Evolutionary conservation across 1,140 invertebrate species (phyloP), one percentile per base, ranked within the genome.

Genomic region (Liolophura sinensis): DNA sequence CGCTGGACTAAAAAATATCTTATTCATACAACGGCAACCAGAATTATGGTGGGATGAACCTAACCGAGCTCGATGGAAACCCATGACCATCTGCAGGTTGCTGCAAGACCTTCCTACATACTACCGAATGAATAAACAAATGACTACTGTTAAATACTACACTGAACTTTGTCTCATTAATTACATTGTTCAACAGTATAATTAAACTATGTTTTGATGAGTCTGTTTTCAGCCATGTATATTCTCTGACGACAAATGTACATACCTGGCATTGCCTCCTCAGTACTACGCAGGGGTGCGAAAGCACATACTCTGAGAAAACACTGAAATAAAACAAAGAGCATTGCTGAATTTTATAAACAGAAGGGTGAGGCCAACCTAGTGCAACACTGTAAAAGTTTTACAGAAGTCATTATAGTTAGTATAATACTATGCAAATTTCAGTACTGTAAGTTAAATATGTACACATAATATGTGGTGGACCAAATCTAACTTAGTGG

Each of bases 211-310:
- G 16, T 14, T 47, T 40, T 18, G 18, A 54, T 54, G 7, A 54
- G 7, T 24, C 3, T 12, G 12, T 20, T 54, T 54, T 24, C 7
- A 12, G 3, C 18, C 22, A 20, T 54, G 3, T n/a, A n/a, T 12
- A 20, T 20, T 54, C 22, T 54, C 22, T 54, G 51, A n/a, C 25
- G 15, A 25, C 50, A 56, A 58, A 54, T 70, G 52, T 60, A 72
- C 68, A 74, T 82, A 94, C 92, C 88, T 98, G 96, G 84, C 95
- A 97, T 85, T 97, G 95, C 75, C 95, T 88, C 71, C 94, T 85
- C 52, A 98, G 78, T 0, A 97, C 94, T 75, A 96, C 88, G 82
- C 96, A 97, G 48, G 96, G 96, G 87, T 97, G 95, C 74, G 93
- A 92, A 12, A 98, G 85, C 25, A 97, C 83, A 86, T 96, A 95